A percentile compares a stretch with the other conserved stretches of the same genome.
phyloP scores from a whole-genome alignment of 2,888 invertebrate species.

The Saturnia japonica region DNA sequence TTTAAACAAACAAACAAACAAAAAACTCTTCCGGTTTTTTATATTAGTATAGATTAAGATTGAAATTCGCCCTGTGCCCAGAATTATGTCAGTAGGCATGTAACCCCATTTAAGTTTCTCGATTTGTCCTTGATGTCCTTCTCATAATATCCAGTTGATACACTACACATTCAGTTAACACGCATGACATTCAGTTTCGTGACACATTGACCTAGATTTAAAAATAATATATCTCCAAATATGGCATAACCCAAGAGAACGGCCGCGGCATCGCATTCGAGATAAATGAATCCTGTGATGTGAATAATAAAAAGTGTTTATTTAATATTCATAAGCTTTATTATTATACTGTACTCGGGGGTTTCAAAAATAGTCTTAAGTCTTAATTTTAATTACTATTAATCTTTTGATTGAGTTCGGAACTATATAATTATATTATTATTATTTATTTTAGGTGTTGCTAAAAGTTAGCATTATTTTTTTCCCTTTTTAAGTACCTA shows the following conservation, averaged over 20 bases:
- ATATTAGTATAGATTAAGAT: no score
- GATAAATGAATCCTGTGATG: neutral
- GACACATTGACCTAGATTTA: conserved; percentile 4
- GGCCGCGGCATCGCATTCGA: conserved; percentile 1
- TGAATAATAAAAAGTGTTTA: neutral
- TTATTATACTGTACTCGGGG: neutral
- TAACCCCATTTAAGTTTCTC: neutral
- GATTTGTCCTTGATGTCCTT: neutral
- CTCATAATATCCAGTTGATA: neutral
- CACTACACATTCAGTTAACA: neutral
- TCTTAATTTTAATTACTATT: neutral
- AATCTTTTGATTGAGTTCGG: no score
- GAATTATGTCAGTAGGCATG: neutral
- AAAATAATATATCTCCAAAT: neutral
- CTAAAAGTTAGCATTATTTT: no score
- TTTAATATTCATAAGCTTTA: neutral
- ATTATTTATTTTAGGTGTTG: no score
- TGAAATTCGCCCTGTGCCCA: neutral
- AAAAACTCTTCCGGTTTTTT: no score
- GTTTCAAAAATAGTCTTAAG: neutral
- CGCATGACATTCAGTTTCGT: neutral
- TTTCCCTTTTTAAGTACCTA: no score
- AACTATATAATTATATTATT: no score
- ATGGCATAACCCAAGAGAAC: neutral
- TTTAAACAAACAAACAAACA: no score